Base-by-base conservation (phyloP, 1,140 invertebrate genomes). In the Proctacanthus coquilletti region DNA sequence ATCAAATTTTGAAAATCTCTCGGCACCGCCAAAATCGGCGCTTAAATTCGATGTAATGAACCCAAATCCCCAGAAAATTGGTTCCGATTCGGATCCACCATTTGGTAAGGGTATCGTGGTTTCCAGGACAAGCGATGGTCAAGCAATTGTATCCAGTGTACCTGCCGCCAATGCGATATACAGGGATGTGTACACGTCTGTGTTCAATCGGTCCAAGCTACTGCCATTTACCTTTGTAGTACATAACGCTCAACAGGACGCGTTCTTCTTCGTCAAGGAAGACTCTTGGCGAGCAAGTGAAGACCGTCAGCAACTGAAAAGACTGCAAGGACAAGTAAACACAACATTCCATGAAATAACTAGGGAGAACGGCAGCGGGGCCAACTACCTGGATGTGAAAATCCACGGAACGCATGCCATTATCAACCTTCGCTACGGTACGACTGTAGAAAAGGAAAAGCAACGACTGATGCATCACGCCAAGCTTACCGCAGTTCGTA, bases 221-320 rank as follows among this genome's bases (percentile, higher is more conserved):
- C 63, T 96, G 29, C 83, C 85, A 29, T 83, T 93, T 48, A 84
- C 82, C 3, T 86, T 91, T 48, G 79, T 88, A 2, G 77, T 88
- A 9, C 86, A 92, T 59, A 86, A 80, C 32, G 78, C 79, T 2
- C 77, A 84, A 45, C 86, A 91, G 54, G 89, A 94, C 52, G 80
- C 86, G 9, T 93, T 95, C 62, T 93, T 91, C 61, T 95, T 96
- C 56, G 85, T 94, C 1, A 95, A 96, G 58, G 80, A 87, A 49
- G 81, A 91, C 41, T 75, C 77, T 1, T 85, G 84, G 76, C 75
- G 84, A 21, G 85, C 85, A 0, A 76, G 75, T 27, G 83, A 88
- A 47, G 91, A 97, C 54, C 75, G 83, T 42, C 80, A 79, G 37
- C 84, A 89, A 47, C 61, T 96, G 40, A 86, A 91, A 59, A 69